These are phyloP conservation scores for Alcedo quadribrachys DNA, from an alignment of 2,797 vertebrate genomes.

Conservation along the genomic window DNA sequence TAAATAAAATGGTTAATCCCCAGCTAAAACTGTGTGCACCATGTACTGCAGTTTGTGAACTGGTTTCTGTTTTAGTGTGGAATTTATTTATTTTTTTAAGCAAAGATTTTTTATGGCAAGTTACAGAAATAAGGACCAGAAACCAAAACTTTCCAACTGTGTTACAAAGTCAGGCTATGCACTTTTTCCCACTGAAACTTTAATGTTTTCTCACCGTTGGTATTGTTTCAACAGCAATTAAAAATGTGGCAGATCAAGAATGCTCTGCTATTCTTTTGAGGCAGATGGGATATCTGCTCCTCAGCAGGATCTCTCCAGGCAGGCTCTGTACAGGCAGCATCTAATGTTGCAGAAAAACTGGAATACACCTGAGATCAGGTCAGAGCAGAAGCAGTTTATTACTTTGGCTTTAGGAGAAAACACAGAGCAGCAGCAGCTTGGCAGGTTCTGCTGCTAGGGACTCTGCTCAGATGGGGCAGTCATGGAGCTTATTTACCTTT, in stretches of 20 bases:
- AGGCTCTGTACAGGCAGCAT: not conserved
- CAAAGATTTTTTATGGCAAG: not conserved
- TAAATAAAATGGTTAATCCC: constrained; percentile 37
- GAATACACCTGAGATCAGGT: not conserved
- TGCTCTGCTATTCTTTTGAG: not conserved
- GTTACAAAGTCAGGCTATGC: not conserved
- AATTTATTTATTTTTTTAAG: not conserved
- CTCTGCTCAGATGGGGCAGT: not conserved
- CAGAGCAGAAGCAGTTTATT: not conserved
- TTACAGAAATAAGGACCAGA: not conserved
- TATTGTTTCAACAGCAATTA: not conserved
- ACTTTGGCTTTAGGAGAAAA: not conserved
- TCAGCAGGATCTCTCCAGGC: not conserved
- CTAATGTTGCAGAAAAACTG: not conserved
- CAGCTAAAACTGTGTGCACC: not conserved
- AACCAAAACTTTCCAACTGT: not conserved
- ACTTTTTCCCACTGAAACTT: not conserved
- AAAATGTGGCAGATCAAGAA: not conserved
- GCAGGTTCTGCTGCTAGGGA: not conserved
- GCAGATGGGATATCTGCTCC: not conserved
- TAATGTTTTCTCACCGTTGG: not conserved
- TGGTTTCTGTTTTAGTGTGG: not conserved
- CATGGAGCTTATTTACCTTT: not conserved
- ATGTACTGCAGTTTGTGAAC: not conserved
- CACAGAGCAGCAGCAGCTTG: not conserved